Evolutionary conservation across 2,888 invertebrate species (phyloP).

Genomic region (Imbricaverruca yamaguchii): DNA sequence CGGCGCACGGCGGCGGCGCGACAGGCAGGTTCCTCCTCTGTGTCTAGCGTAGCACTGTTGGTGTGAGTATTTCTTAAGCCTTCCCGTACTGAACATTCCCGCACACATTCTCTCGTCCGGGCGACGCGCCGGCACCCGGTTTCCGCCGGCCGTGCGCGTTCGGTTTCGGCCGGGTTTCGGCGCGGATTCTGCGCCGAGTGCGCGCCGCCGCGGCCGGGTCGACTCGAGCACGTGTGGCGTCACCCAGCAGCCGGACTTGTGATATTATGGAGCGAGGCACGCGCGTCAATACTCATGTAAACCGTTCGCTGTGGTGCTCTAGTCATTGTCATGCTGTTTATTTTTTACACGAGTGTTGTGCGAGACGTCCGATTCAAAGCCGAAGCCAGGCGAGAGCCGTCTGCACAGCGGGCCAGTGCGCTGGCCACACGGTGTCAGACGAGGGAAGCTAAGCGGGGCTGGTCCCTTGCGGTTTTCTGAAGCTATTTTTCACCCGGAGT

Average conservation of each 20-base stretch:
- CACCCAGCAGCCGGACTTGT: background rate
- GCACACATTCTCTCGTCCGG: no score
- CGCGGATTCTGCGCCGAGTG: background rate
- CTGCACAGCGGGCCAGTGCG: background rate
- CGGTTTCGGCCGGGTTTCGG: background rate
- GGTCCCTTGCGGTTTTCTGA: background rate
- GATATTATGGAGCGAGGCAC: background rate
- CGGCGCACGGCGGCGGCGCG: background rate
- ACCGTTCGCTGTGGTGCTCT: background rate
- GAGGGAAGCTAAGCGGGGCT: background rate
- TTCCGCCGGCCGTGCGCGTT: background rate
- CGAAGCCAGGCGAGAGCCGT: no score
- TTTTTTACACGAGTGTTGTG: background rate
- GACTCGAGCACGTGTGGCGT: background rate
- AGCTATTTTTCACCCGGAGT: background rate
- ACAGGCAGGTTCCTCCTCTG: background rate
- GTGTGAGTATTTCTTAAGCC: background rate
- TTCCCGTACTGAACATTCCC: background rate
- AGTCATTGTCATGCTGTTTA: background rate
- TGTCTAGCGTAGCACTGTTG: background rate
- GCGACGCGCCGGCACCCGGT: background rate
- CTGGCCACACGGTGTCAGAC: background rate
- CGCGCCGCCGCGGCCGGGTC: no score
- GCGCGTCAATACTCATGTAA: no score
- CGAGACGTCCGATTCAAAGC: no score